Base-by-base conservation (phyloP, 2,888 invertebrate species). In the Stenchaetothrips biformis region DNA sequence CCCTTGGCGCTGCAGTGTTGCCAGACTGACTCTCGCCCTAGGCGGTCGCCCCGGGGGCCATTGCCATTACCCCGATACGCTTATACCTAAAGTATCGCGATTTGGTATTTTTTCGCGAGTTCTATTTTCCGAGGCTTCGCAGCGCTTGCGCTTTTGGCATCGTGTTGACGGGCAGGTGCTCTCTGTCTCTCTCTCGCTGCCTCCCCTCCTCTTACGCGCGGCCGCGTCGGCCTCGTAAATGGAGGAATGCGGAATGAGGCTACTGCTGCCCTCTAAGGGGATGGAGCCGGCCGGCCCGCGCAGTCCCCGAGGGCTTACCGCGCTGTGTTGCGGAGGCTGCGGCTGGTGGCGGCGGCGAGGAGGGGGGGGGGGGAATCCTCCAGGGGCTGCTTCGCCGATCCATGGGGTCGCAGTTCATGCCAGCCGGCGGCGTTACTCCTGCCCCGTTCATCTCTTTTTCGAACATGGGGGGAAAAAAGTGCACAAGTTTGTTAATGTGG, bases 171-270 rank as follows among this genome's bases (percentile, higher is more conserved):
- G 37, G 37, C 37, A 37, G 37, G 37, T 37, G 37, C 37, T 37
- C 37, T n/a, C n/a, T 7, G n/a, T 62, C 18, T n/a, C 67, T 67
- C 7, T 21, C 67, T 6, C 67, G 21, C 67, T 74, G 25, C 59
- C 59, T 13, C 16, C 59, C 59, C 59, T 25, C 25, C 25, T 9
- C 9, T 4, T 2, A 21, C 25, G 25, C 67, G 7, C 9, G 25
- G 0, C 25, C 21, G 67, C 21, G 59, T 9, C 67, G 67, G 21
- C 67, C 21, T 25, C 67, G 67, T 74, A 74, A 74, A 74, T 74
- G 21, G 67, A 74, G 67, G 67, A 74, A 74, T 74, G 67, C 25
- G 67, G 67, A 74, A 74, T 74, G 67, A 74, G 67, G 21, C 25
- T 74, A 74, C 25, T 25, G 25, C 67, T 74, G 67, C 67, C 37